Conservation (phyloP, 2,797 vertebrate species). For the Hirundo rustica region DNA sequence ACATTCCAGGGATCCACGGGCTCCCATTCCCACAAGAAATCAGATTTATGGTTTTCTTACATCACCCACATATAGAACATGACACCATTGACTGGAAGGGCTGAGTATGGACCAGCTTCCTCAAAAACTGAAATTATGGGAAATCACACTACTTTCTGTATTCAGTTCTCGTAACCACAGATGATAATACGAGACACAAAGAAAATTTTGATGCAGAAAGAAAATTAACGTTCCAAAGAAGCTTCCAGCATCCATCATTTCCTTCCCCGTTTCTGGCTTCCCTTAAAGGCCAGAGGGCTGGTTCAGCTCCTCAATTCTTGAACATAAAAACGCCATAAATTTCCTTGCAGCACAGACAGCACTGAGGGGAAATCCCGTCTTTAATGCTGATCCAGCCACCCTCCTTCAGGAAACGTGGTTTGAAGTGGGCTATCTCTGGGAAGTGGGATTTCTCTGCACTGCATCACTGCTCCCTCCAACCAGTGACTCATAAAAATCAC, state of each 20-base stretch:
- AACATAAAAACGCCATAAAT: not conserved
- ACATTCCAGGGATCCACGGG: not conserved
- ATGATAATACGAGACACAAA: not conserved
- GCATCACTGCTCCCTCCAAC: not conserved
- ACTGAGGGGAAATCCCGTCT: constrained; percentile 16
- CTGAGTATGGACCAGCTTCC: fast-evolving
- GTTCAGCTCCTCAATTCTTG: not conserved
- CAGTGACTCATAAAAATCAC: constrained; percentile 46
- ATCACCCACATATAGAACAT: fast-evolving
- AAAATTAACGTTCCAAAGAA: not conserved
- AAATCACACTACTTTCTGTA: not conserved
- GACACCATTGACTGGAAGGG: fast-evolving
- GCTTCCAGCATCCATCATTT: not conserved
- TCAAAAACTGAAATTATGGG: not conserved
- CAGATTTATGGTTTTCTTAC: not conserved
- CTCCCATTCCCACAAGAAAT: not conserved
- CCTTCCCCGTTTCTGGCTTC: not conserved
- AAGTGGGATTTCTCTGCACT: constrained; percentile 16
- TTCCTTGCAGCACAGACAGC: not conserved
- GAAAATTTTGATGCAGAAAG: not conserved
- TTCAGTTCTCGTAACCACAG: not conserved
- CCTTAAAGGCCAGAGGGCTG: not conserved
- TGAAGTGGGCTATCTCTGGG: constrained; percentile 12
- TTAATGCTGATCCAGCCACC: not conserved
- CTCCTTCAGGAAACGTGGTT: not conserved